phyloP scores from a whole-genome alignment of 2,888 invertebrate species.

The Athrips mouffetella region DNA sequence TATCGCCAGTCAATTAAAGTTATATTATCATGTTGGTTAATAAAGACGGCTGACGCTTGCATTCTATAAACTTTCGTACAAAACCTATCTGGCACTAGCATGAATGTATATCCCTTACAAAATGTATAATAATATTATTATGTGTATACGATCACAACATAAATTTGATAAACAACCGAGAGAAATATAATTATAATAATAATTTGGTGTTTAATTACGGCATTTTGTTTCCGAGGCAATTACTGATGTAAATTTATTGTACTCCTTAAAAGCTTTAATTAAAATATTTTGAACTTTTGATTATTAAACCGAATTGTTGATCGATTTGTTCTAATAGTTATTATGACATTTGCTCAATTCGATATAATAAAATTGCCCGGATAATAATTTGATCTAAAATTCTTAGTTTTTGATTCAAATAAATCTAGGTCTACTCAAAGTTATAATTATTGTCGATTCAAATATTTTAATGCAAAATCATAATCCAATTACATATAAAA shows the following conservation, averaged over 20 bases:
- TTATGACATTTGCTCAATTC: conserved; percentile 13
- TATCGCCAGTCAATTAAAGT: neutral
- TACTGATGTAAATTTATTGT: conserved; percentile 40
- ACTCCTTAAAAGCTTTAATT: conserved; percentile 45
- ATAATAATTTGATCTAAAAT: conserved; percentile 7
- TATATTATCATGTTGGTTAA: neutral
- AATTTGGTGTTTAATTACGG: conserved; percentile 61
- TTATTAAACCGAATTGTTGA: conserved; percentile 24
- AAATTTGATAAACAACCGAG: conserved; percentile 76
- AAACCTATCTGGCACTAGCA: conserved; percentile 77
- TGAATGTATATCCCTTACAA: conserved; percentile 76
- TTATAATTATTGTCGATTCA: conserved; percentile 56
- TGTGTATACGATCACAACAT: conserved; percentile 76
- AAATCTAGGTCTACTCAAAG: conserved; percentile 47
- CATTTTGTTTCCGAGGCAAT: conserved; percentile 34
- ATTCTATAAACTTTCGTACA: conserved; percentile 67
- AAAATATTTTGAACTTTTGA: conserved; percentile 49
- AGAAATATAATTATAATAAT: conserved; percentile 46
- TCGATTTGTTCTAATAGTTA: conserved; percentile 34
- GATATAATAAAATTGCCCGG: conserved; percentile 3
- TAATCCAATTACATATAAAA: no score
- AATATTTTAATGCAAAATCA: conserved; percentile 18
- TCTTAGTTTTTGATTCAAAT: conserved; percentile 25
- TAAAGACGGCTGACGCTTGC: conserved; percentile 18
- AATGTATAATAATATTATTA: conserved; percentile 73